phyloP scores from a whole-genome alignment of 2,113 vertebrate species.

The Hippocampus barbouri region DNA sequence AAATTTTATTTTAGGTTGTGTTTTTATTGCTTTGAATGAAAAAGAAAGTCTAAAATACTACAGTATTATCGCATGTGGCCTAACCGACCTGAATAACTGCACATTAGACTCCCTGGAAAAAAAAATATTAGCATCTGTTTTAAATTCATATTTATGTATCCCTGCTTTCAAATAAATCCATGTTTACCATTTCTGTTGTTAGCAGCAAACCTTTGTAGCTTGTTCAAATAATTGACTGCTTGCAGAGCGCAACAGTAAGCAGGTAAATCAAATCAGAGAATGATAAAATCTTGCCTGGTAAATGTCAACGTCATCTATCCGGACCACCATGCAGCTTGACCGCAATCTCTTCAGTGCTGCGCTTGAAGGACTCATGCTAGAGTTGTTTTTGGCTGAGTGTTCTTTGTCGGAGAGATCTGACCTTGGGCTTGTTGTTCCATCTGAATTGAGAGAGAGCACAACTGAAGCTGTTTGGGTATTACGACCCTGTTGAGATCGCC shows the following conservation, averaged over 20 bases:
- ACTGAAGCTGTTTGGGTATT: neutral
- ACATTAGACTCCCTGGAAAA: no score
- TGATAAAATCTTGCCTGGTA: constrained; percentile 78
- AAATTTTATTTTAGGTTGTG: no score
- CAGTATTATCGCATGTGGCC: neutral
- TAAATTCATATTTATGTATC: no score
- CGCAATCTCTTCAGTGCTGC: constrained; percentile 82
- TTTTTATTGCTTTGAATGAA: no score
- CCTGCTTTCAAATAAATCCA: no score
- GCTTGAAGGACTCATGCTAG: constrained; percentile 31
- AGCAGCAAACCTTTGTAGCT: neutral
- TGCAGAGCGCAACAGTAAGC: constrained; percentile 2
- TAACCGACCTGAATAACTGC: neutral
- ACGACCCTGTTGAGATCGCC: no score
- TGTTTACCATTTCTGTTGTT: no score
- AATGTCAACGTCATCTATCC: constrained; percentile 91
- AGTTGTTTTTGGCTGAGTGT: constrained; percentile 59
- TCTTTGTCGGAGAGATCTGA: constrained; percentile 44
- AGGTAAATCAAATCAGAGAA: constrained; percentile 32
- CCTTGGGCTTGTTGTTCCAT: constrained; percentile 59
- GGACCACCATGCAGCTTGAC: constrained; percentile 86
- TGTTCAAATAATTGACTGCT: neutral
- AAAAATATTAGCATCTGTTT: no score
- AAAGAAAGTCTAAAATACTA: no score
- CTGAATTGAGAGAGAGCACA: constrained; percentile 24